Percentiles rank a stretch among this genome's conserved stretches.
phyloP scores from a whole-genome alignment of 2,113 vertebrate species.

The Saguinus midas region DNA sequence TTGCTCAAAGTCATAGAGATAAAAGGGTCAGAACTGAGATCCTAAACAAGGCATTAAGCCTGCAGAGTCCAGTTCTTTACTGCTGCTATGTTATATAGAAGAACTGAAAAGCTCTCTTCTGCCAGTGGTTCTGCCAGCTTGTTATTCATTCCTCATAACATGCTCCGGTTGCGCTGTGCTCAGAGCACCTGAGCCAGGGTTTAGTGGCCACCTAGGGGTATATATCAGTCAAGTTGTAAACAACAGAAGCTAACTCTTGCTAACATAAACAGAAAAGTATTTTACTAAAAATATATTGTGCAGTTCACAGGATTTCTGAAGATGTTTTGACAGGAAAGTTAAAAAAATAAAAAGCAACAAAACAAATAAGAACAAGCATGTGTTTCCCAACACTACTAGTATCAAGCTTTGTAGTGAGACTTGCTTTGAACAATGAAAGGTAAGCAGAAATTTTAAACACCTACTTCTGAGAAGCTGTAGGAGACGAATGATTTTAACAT shows the following conservation, averaged over 20 bases:
- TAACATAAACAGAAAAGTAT: not conserved
- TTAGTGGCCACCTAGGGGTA: accelerated
- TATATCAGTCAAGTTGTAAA: not conserved
- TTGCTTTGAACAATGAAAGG: not conserved
- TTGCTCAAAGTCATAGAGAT: not conserved
- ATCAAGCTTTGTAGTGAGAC: not conserved
- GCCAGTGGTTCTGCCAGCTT: not conserved
- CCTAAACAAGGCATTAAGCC: not conserved
- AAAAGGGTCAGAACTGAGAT: not conserved
- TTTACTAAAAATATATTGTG: not conserved
- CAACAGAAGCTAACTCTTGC: not conserved
- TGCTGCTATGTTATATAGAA: not conserved
- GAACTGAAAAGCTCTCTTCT: not conserved
- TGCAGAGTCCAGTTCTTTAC: not conserved
- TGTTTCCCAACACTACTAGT: not conserved
- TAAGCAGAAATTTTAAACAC: not conserved
- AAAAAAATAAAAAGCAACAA: not conserved
- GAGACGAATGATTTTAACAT: not conserved
- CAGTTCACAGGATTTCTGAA: not conserved
- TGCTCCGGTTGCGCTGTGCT: not conserved
- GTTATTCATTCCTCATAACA: not conserved
- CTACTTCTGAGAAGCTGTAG: not conserved
- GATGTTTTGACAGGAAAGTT: not conserved
- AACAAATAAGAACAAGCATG: not conserved
- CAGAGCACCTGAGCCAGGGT: not conserved